These are phyloP conservation scores for Herminia tarsipennalis DNA, from an alignment of 2,888 invertebrate genomes.

Conservation along the genomic window DNA sequence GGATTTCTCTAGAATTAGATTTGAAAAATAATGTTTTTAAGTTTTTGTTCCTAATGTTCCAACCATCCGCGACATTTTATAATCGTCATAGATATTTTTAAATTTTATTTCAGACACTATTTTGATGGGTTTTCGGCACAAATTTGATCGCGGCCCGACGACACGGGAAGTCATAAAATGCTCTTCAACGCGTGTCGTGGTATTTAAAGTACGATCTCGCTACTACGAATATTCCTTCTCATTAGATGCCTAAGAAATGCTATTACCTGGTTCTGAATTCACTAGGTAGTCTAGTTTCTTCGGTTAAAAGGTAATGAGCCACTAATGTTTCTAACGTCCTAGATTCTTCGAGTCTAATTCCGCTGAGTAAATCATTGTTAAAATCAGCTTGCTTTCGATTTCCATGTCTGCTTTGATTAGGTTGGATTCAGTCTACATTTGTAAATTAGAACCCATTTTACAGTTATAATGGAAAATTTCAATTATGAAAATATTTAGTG, in stretches of 20 bases:
- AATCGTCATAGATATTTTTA: conserved; percentile 57
- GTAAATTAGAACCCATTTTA: neutral
- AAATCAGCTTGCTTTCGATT: too few species aligned
- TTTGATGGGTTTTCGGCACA: conserved; percentile 69
- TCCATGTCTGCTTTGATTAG: too few species aligned
- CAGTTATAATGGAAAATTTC: conserved; percentile 1
- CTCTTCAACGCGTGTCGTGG: conserved; percentile 50
- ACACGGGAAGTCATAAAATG: conserved; percentile 79
- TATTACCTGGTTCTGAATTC: conserved; percentile 33
- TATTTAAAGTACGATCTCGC: conserved; percentile 48
- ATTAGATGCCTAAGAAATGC: conserved; percentile 46
- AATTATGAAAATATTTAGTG: conserved; percentile 3
- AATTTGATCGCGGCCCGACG: conserved; percentile 59
- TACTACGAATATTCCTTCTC: conserved; percentile 47
- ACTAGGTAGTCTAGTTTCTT: neutral
- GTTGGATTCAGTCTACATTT: too few species aligned
- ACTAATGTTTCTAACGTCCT: neutral
- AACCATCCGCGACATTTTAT: conserved; percentile 31
- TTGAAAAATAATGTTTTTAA: conserved; percentile 17
- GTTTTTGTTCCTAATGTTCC: conserved; percentile 26
- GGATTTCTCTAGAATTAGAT: conserved; percentile 2
- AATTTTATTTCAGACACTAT: conserved; percentile 61
- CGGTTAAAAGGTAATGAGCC: neutral
- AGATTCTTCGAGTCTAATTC: neutral
- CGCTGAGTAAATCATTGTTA: neutral